Conservation (phyloP, 2,797 vertebrate genomes). For the Ctenopoma multispine region DNA sequence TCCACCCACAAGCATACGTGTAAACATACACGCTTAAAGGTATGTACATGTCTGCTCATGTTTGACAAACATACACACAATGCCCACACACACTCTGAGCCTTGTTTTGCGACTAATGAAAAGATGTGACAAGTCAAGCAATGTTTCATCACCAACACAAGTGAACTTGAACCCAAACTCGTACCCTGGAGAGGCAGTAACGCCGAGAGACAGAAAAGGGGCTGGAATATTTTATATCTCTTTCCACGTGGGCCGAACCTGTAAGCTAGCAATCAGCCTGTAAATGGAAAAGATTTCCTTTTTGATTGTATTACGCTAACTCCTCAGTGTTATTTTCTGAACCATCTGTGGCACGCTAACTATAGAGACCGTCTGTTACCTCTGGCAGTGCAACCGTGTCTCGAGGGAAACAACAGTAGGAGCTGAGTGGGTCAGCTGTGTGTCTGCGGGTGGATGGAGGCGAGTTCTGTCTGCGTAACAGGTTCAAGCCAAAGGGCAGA, state of each 20-base stretch:
- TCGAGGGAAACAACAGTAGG: constrained; percentile 20
- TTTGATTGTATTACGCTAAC: not conserved
- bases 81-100: constrained; percentile 9
- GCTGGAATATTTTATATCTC: not conserved
- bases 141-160: constrained; percentile 38
- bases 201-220: not conserved
- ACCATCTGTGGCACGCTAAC: constrained; percentile 30
- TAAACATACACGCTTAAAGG: constrained; percentile 14
- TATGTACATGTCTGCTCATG: not conserved
- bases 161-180: constrained; percentile 33
- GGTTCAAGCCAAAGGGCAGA: constrained; percentile 32
- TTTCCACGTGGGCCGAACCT: not conserved
- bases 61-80: not conserved
- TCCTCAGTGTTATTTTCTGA: constrained; percentile 21
- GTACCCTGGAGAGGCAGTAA: constrained; percentile 23
- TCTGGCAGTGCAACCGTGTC: constrained; percentile 21
- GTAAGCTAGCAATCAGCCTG: not conserved
- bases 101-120: constrained; percentile 34
- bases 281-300: not conserved
- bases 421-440: constrained; percentile 34
- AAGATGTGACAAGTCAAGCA: constrained; percentile 46
- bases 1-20: not conserved
- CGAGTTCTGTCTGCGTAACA: constrained; percentile 22
- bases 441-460: constrained; percentile 16
- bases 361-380: constrained; percentile 37